Conservation (phyloP, 1,140 invertebrate species). For the Ceratosolen solmsi region DNA sequence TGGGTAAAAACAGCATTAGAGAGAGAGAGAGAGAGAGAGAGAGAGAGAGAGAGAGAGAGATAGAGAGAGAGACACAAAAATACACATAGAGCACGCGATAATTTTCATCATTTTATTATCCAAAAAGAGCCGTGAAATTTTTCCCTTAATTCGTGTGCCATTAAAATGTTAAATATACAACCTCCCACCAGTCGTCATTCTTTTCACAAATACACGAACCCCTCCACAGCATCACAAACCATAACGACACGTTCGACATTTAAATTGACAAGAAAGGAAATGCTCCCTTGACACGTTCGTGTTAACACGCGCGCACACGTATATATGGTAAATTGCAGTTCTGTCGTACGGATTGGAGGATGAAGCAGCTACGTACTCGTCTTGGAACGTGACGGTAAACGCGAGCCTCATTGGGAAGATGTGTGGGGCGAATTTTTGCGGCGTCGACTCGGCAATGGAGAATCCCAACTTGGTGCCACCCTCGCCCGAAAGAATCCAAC, state of each 20-base stretch:
- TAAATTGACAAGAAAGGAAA: no score
- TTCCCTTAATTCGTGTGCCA: not conserved
- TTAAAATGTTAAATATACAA: not conserved
- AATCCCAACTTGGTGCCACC: conserved; percentile 82
- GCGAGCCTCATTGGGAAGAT: conserved; percentile 68
- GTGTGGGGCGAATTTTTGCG: conserved; percentile 87
- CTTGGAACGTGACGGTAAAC: conserved; percentile 62
- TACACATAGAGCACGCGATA: not conserved
- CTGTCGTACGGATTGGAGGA: conserved; percentile 67
- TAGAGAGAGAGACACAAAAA: not conserved
- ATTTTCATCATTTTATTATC: not conserved
- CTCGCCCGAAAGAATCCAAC: conserved; percentile 80
- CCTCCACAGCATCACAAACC: no score
- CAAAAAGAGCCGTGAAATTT: not conserved
- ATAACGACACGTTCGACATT: no score
- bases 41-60: not conserved
- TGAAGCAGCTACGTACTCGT: conserved; percentile 54
- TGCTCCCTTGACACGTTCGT: no score
- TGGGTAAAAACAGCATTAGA: no score
- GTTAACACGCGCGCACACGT: no score
- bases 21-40: not conserved
- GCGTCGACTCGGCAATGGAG: conserved; percentile 70
- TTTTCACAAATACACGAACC: no score
- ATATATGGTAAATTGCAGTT: conserved; percentile 59
- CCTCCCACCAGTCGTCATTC: no score